Base-by-base conservation (phyloP, 2,797 vertebrate genomes). In the Lycodopsis pacificus region DNA sequence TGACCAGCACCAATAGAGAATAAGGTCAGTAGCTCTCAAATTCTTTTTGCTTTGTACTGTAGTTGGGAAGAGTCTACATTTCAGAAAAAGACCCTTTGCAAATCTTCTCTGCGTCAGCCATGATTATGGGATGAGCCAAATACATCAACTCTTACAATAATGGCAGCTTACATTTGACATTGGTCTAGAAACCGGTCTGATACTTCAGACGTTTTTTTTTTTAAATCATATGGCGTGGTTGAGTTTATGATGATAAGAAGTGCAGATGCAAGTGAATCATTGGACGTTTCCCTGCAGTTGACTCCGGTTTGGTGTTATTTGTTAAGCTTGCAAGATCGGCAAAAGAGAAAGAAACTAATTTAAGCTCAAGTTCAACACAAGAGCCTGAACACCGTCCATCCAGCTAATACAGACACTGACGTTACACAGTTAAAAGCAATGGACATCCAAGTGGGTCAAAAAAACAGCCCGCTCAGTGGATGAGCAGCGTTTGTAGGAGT, bases 371-470 rank as follows among this genome's bases (percentile, higher is more conserved):
- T 69, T 80, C 68, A 79, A 70, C 57, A 76, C 48, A 32, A n/a
- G 44, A 70, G 49, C 36, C 48, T 56, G 19, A 12, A 3, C 36
- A 4, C 11, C n/a, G 32, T 71, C 59, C 59, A 73, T 82, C 77
- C 76, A 8, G 56, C 27, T 76, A 44, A 73, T 57, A 48, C 58
- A 72, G 34, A 30, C 27, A 64, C 27, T 22, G 38, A 36, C 38
- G 57, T 61, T 42, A 65, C 11, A 19, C 48, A n/a, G 49, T 57
- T 80, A 30, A 76, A 77, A 77, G 34, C 38, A 53, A 63, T 22
- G 9, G 13, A 75, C 64, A 73, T 85, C 85, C 88, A 91, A 87
- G 83, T 92, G 80, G 86, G 89, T 90, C 88, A 90, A 79, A 81
- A 71, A 87, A 84, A 80, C 72, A 78, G 59, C 65, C 71, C 74